A percentile compares a stretch with the other conserved stretches of the same genome.
Evolutionary conservation across 2,113 vertebrate species (phyloP).

Genomic region (Catharus fuscescens): DNA sequence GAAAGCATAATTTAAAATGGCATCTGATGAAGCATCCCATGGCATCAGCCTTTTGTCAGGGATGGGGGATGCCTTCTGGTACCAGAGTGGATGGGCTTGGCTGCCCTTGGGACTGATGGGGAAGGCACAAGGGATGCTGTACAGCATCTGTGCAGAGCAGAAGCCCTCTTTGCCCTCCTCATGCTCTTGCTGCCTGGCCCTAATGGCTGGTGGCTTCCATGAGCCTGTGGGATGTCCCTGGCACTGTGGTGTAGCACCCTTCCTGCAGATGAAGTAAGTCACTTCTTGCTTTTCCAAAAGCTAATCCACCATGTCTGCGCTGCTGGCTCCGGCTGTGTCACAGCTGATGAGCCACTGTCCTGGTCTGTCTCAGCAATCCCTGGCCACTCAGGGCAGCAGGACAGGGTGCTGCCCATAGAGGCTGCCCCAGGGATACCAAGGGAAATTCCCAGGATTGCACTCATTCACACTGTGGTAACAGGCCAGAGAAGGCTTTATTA

Average conservation of each 20-base stretch:
- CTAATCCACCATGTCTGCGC: not conserved
- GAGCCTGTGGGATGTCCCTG: not conserved
- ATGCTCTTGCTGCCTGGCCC: not conserved
- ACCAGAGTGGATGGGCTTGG: not conserved
- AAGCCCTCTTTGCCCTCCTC: not conserved
- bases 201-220: not conserved
- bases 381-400: not conserved
- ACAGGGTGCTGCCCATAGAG: not conserved
- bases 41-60: not conserved
- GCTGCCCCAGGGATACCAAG: not conserved
- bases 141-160: not conserved
- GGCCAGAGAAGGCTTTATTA: not conserved
- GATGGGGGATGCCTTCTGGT: not conserved
- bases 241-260: fast-evolving
- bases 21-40: not conserved
- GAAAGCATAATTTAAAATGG: not conserved
- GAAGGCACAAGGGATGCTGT: not conserved
- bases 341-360: not conserved
- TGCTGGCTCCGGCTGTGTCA: not conserved
- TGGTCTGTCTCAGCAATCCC: not conserved
- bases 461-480: not conserved
- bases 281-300: not conserved
- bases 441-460: not conserved
- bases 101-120: not conserved
- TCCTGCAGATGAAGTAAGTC: not conserved